Conservation (phyloP, 2,113 vertebrate genomes). For the Egretta garzetta region DNA sequence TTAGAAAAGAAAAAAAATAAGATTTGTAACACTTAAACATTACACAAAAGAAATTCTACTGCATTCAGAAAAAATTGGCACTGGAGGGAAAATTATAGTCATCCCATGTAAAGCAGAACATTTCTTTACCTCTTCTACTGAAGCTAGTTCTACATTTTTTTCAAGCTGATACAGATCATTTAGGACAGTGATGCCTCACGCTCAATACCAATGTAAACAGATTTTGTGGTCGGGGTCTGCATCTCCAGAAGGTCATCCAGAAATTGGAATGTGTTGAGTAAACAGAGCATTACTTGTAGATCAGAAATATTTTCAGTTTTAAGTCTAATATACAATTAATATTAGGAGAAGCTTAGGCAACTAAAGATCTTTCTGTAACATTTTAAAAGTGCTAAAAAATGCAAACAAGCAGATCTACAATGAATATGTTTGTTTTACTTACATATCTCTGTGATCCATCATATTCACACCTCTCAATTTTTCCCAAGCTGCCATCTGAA, state of each 20-base stretch:
- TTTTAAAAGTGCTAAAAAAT: not conserved
- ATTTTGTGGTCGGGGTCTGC: not conserved
- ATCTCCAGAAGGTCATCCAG: not conserved
- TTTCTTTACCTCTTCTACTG: not conserved
- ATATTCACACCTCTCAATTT: constrained; percentile 96
- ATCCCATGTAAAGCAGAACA: not conserved
- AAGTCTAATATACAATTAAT: not conserved
- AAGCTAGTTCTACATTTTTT: not conserved
- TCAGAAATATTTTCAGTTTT: not conserved
- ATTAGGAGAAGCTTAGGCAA: not conserved
- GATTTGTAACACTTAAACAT: not conserved
- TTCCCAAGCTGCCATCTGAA: constrained; percentile 93
- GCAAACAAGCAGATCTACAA: not conserved
- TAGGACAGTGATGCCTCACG: not conserved
- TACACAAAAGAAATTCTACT: not conserved
- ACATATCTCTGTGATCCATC: constrained; percentile 94
- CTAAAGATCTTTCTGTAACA: not conserved
- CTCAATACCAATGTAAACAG: not conserved
- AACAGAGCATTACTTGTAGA: not conserved
- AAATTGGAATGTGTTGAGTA: not conserved
- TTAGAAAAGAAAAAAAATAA: not conserved
- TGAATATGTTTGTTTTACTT: constrained; percentile 69
- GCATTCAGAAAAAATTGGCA: not conserved
- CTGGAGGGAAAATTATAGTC: not conserved
- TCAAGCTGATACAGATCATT: not conserved